A percentile compares a stretch with the other conserved stretches of the same genome.
These are phyloP conservation scores for Neelides folsomi DNA, from an alignment of 2,888 invertebrate genomes.

Conservation along the genomic window DNA sequence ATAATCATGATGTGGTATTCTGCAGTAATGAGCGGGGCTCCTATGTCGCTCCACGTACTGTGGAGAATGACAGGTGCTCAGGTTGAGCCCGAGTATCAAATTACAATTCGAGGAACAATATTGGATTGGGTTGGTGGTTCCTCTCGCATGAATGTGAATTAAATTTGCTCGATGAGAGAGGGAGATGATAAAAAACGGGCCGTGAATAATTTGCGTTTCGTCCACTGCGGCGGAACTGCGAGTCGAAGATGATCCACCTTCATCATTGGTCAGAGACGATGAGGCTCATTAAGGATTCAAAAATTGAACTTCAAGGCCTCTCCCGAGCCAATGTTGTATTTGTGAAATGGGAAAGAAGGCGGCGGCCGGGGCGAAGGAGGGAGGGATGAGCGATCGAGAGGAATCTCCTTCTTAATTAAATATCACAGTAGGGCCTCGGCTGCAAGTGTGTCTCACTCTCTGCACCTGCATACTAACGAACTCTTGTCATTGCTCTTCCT, in stretches of 20 bases:
- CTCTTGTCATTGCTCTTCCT: conserved; percentile 26
- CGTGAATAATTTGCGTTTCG: too few relatives aligned
- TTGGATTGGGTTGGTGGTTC: too few relatives aligned
- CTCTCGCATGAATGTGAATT: too few relatives aligned
- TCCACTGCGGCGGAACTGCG: too few relatives aligned
- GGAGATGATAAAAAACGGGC: too few relatives aligned
- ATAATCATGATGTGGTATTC: too few relatives aligned
- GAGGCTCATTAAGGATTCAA: conserved; percentile 26
- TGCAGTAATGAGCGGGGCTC: too few relatives aligned
- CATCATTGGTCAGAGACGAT: conserved; percentile 30
- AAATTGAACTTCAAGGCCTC: conserved; percentile 4
- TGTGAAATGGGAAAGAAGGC: neutral
- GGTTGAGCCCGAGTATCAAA: too few relatives aligned
- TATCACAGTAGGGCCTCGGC: conserved; percentile 32
- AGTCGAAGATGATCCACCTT: conserved; percentile 9
- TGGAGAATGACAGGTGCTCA: too few relatives aligned
- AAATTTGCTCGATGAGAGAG: too few relatives aligned
- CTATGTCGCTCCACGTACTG: too few relatives aligned
- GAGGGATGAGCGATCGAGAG: conserved; percentile 7
- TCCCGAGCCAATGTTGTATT: neutral
- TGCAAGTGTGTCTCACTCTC: conserved; percentile 32
- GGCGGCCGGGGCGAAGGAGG: neutral
- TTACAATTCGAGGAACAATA: too few relatives aligned
- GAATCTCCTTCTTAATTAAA: conserved; percentile 33
- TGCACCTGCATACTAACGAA: conserved; percentile 30